Base-by-base conservation (phyloP, 2,113 vertebrate genomes). In the Onychostruthus taczanowskii region DNA sequence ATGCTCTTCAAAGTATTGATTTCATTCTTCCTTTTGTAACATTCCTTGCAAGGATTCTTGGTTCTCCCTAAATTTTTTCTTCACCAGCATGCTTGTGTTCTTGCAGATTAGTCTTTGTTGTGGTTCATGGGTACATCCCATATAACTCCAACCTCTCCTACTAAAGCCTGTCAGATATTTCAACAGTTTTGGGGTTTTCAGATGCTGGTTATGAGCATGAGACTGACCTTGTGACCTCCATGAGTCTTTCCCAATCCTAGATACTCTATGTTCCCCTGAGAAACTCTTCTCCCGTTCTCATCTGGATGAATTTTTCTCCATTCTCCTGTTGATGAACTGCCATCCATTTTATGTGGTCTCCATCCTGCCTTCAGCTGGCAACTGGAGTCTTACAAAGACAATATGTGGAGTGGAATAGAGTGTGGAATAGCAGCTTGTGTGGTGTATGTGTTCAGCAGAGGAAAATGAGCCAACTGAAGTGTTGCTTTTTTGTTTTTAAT, bases 401-500 rank as follows among this genome's bases (percentile, higher is more conserved):
- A 75, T 94, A 80, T 96, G 93, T 89, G 89, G 31, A 84, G 56
- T 63, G 49, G 80, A 77, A 90, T 83, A 76, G 76, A 88, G 79
- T 28, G 43, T 94, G 92, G 86, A 93, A 92, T 59, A 92, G 80
- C 95, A 93, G 94, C 83, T 61, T 96, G 86, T 97, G 95, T 95
- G 94, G 94, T 92, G 95, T 77, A 53, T 92, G 89, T 90, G 73
- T 86, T 97, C 84, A 47, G 77, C 62, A 78, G 86, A 89, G 80
- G 91, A 95, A 94, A 86, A 86, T 0, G 44, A 96, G 94, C 91
- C 95, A 96, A 94, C 3, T 91, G 76, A 96, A 96, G 89, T 92
- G 93, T 94, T 93, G 94, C 89, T 89, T 95, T 95, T 93, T 97
- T 97, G 95, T 95, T 97, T 97, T 95, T 95, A 97, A 97, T 97